phyloP scores from a whole-genome alignment of 2,888 invertebrate genomes.

The Eurytoma adleriae region DNA sequence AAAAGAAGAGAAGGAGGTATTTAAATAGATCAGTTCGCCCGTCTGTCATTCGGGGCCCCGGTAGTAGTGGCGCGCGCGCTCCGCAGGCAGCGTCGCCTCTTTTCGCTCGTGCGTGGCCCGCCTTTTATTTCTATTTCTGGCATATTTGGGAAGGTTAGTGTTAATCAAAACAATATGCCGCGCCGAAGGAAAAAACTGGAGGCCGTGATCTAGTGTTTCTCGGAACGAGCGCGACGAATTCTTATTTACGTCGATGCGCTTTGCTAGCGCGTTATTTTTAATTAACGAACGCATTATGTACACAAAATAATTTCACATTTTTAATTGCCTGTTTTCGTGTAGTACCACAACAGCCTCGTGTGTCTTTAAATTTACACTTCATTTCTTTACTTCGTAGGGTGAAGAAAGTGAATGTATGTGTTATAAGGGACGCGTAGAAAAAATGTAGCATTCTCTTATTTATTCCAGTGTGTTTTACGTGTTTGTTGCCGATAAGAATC shows the following conservation, averaged over 20 bases:
- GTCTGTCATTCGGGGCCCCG: slow-evolving; percentile 34
- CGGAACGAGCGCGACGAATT: slow-evolving; percentile 15
- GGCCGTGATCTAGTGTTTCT: slow-evolving; percentile 44
- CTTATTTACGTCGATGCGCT: slow-evolving; percentile 17
- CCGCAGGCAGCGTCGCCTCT: background rate
- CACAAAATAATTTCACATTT: too few relatives aligned
- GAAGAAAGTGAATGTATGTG: background rate
- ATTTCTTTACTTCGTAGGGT: background rate
- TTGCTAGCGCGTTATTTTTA: background rate
- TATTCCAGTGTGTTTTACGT: background rate
- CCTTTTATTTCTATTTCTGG: slow-evolving; percentile 53
- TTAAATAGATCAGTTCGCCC: slow-evolving; percentile 59
- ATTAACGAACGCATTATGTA: background rate
- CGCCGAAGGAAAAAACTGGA: background rate
- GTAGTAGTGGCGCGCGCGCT: background rate
- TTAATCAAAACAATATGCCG: slow-evolving; percentile 54
- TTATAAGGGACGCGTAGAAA: background rate
- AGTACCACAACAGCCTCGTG: too few relatives aligned
- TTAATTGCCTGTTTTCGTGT: too few relatives aligned
- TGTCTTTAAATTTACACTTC: background rate
- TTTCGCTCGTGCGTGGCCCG: background rate
- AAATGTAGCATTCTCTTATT: background rate
- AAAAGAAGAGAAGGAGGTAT: slow-evolving; percentile 39
- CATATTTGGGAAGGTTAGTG: slow-evolving; percentile 51
- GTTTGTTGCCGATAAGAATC: slow-evolving; percentile 30